Percentiles rank a stretch among this genome's conserved stretches.
These are phyloP conservation scores for Electrophaes corylata DNA, from an alignment of 2,888 invertebrate genomes.

Conservation along the genomic window DNA sequence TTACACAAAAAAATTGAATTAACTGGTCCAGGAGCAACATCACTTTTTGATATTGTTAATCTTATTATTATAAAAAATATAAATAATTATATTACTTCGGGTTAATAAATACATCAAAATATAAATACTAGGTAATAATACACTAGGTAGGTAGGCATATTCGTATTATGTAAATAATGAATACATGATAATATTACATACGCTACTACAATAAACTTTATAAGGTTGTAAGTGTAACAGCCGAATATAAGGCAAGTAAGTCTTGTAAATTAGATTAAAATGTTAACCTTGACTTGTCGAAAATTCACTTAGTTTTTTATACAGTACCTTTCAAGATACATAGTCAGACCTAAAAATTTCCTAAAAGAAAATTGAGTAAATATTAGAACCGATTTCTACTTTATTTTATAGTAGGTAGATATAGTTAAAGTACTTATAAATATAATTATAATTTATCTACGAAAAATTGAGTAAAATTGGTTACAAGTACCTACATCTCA, in stretches of 20 bases:
- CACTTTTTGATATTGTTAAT: no score
- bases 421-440: background rate
- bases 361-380: slow-evolving; percentile 13
- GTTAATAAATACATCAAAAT: slow-evolving; percentile 9
- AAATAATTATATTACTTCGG: slow-evolving; percentile 5
- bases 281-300: slow-evolving; percentile 30
- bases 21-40: no score
- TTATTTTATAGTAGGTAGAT: background rate
- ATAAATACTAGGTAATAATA: slow-evolving; percentile 22
- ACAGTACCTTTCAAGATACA: background rate
- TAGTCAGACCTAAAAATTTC: slow-evolving; percentile 5
- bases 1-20: no score
- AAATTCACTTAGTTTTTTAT: slow-evolving; percentile 2
- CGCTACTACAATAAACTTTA: slow-evolving; percentile 36
- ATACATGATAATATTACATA: slow-evolving; percentile 37
- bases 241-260: slow-evolving; percentile 78
- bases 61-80: background rate
- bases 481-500: background rate
- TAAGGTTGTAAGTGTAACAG: slow-evolving; percentile 56
- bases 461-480: slow-evolving; percentile 26
- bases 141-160: no score
- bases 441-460: slow-evolving; percentile 9
- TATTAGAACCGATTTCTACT: slow-evolving; percentile 1
- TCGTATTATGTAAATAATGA: slow-evolving; percentile 45
- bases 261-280: slow-evolving; percentile 55